A percentile compares a stretch with the other conserved stretches of the same genome.
Conservation (phyloP, 1,140 invertebrate genomes). For the Bombus difficillimus region DNA sequence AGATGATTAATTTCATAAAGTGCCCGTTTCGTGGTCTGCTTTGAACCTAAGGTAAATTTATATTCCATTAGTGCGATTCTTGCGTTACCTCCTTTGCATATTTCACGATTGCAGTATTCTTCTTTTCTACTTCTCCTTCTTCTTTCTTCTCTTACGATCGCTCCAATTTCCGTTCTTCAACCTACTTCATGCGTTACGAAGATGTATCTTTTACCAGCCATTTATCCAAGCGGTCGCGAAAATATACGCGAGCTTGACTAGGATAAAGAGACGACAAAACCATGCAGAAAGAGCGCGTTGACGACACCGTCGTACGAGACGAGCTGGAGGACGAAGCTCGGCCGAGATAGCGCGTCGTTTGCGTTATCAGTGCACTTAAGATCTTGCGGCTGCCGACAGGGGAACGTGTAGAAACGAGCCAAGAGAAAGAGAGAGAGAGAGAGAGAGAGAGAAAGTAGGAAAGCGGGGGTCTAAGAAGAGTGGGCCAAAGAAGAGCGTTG, state of each 20-base stretch:
- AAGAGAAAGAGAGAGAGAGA: no score
- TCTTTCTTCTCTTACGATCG: neutral
- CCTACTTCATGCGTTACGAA: neutral
- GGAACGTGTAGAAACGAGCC: neutral
- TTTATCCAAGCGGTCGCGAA: slow-evolving; percentile 29
- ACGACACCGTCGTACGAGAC: neutral
- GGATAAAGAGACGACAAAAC: slow-evolving; percentile 26
- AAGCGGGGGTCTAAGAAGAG: no score
- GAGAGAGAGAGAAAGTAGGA: neutral
- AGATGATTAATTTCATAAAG: slow-evolving; percentile 39
- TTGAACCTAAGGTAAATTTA: slow-evolving; percentile 7
- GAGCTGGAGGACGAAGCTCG: neutral
- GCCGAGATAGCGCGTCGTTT: slow-evolving; percentile 47
- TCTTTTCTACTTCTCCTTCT: neutral
- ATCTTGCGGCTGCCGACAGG: slow-evolving; percentile 53
- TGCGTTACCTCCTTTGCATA: neutral
- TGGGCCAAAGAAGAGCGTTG: neutral
- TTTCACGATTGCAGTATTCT: neutral
- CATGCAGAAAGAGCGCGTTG: neutral
- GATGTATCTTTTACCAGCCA: slow-evolving; percentile 5
- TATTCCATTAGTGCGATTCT: slow-evolving; percentile 10
- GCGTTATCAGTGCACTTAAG: slow-evolving; percentile 69
- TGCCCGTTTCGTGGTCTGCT: neutral
- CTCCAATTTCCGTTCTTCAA: slow-evolving; percentile 3
- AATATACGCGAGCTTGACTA: neutral